Conservation (phyloP, 2,113 vertebrate species). For the Piaya cayana region DNA sequence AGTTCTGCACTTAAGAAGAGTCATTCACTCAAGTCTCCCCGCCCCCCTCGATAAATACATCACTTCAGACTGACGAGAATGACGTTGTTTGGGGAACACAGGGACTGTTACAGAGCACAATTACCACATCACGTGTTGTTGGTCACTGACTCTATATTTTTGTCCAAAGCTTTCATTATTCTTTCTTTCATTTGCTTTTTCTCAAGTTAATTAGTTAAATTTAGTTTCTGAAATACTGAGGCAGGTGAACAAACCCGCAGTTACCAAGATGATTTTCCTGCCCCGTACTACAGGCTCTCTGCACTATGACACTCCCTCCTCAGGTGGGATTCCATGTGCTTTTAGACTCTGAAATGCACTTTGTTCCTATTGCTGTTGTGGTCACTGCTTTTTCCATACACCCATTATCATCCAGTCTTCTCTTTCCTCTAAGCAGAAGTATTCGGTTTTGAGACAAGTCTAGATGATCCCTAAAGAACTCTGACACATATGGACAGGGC, state of each 20-base stretch:
- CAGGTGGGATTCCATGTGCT: background rate
- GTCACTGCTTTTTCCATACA: background rate
- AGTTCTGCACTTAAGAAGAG: background rate
- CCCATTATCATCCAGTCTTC: background rate
- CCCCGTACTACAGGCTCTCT: background rate
- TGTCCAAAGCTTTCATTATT: background rate
- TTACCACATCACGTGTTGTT: background rate
- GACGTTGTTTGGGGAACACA: background rate
- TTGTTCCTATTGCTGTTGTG: background rate
- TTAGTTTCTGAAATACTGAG: too few relatives aligned
- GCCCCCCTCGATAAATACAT: background rate
- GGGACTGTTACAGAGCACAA: background rate
- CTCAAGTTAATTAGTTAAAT: too few relatives aligned
- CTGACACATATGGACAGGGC: background rate
- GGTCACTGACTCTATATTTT: background rate
- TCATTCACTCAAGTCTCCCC: background rate
- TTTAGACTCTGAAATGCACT: background rate
- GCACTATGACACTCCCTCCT: background rate
- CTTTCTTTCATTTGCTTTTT: background rate
- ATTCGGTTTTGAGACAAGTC: background rate
- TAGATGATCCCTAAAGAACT: background rate
- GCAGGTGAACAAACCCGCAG: background rate
- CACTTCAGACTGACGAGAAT: background rate
- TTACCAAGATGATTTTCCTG: background rate
- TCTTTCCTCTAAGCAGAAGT: background rate